Base-by-base conservation (phyloP, 2,888 invertebrate genomes). In the Drosophila birchii region DNA sequence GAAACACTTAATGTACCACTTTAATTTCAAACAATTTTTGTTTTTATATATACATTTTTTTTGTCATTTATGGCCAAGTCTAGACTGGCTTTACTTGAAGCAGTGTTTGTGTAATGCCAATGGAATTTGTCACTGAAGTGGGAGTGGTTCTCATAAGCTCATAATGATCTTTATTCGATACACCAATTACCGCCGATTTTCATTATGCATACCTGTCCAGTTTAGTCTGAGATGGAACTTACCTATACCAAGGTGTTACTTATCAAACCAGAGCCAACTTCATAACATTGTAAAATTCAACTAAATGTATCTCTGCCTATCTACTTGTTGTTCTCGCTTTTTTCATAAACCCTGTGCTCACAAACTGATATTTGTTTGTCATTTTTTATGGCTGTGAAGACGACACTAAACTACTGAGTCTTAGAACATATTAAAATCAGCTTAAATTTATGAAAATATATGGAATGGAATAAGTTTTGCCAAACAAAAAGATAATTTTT, bases 161-260 rank as follows among this genome's bases (percentile, higher is more conserved):
- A n/a, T n/a, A 23, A n/a, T 56, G n/a, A 38, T 36, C 14, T 61
- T 47, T 14, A 6, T 39, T 18, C 18, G 16, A 26, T 41, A 12
- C 18, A 38, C 23, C 36, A 59, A 29, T 18, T 66, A 41, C 11
- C 54, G 26, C 5, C 8, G 11, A 23, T 7, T 29, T 54, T 32
- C 16, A 23, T 32, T 32, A 20, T 16, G 49, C 12, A 34, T n/a
- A 49, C 32, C 32, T 49, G 49, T 18, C 18, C 3, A 16, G 49
- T 59, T 12, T 29, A 29, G 1, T 16, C 18, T 58, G 14, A 34
- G 11, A 55, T 67, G 54, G 39, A 67, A 67, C 67, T 67, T 67
- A 67, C 67, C 67, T 68, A 68, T 68, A 68, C 67, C 67, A 68
- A 68, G 6, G 32, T 55, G 39, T 47, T 41, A 18, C 29, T 55